phyloP scores from a whole-genome alignment of 2,797 vertebrate species.

The Micrastur ruficollis region DNA sequence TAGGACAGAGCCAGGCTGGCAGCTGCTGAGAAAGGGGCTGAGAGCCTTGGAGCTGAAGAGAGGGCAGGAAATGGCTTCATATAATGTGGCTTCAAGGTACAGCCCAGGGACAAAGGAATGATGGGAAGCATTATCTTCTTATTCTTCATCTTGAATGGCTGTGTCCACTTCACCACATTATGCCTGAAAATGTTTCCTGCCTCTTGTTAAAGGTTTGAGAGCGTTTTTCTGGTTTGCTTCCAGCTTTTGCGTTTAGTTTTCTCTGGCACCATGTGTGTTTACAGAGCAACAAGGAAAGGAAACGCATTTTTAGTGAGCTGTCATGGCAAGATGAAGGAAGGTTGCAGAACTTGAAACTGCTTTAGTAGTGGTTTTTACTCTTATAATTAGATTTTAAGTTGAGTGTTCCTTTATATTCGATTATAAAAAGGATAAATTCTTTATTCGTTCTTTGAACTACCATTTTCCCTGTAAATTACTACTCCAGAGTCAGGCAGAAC shows the following conservation, averaged over 20 bases:
- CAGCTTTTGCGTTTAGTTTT: background rate
- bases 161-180: background rate
- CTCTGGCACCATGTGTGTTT: background rate
- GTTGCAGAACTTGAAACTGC: slow-evolving; percentile 7
- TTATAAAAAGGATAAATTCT: slow-evolving; percentile 30
- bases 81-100: background rate
- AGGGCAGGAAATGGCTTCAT: background rate
- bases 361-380: background rate
- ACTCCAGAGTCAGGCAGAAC: background rate
- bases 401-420: background rate
- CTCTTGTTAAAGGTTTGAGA: background rate
- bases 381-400: background rate
- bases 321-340: background rate
- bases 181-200: background rate
- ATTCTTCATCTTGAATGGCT: background rate
- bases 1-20: background rate
- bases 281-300: background rate
- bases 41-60: background rate
- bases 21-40: background rate
- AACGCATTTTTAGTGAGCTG: background rate
- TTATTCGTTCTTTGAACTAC: slow-evolving; percentile 48
- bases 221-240: background rate
- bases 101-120: background rate
- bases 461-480: slow-evolving; percentile 32
- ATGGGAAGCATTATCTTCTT: background rate